phyloP scores from a whole-genome alignment of 2,113 vertebrate species.

The Pipra filicauda region DNA sequence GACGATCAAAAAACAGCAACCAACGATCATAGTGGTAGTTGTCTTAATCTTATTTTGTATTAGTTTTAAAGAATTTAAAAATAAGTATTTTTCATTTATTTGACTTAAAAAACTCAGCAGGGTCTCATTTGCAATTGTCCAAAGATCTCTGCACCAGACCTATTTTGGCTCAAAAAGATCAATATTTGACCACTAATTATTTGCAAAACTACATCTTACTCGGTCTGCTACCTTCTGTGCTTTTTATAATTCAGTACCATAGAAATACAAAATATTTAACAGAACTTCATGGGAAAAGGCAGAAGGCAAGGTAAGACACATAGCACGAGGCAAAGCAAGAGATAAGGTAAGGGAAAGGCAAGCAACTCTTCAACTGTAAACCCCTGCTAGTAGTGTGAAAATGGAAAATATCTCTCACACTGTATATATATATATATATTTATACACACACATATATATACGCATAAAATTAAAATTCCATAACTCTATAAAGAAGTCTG shows the following conservation, averaged over 20 bases:
- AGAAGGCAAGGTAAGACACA: background rate
- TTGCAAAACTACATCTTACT: background rate
- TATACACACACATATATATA: background rate
- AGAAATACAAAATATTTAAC: background rate
- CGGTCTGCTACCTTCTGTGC: background rate
- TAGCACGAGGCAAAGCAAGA: background rate
- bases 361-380: background rate
- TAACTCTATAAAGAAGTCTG: background rate
- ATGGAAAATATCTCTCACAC: background rate
- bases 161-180: background rate
- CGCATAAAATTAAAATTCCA: background rate
- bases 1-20: background rate
- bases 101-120: background rate
- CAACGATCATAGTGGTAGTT: background rate
- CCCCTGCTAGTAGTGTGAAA: background rate
- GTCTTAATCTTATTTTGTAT: background rate
- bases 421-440: fast-evolving
- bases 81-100: background rate
- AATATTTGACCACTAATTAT: background rate
- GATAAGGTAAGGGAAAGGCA: background rate
- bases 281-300: background rate
- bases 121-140: background rate
- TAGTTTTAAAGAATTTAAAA: background rate
- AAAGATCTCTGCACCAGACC: background rate
- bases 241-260: background rate